Base-by-base conservation (phyloP, 2,113 vertebrate genomes). In the Pterocles gutturalis region DNA sequence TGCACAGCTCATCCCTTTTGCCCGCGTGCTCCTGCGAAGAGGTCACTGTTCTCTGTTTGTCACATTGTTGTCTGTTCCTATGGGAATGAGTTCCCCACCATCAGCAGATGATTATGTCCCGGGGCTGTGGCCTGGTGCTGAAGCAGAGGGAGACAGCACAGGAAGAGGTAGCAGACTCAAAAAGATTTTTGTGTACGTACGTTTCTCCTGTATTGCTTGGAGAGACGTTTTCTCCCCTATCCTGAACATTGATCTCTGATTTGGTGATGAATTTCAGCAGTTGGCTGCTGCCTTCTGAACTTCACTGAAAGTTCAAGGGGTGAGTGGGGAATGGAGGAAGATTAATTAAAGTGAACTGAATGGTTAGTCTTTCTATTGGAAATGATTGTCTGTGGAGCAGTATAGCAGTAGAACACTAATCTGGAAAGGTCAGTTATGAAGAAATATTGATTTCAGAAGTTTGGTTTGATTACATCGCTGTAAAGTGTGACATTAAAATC, bases 371-470 rank as follows among this genome's bases (percentile, higher is more conserved):
- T 96, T 93, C 95, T 91, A 82, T 28, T 93, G 91, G 91, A 95
- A 96, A 96, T 77, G 5, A 67, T 84, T 71, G 57, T 86, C 92
- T 83, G 1, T 51, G 31, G 89, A 93, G 85, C 61, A 66, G 38
- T 67, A 53, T 24, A 96, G 75, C 64, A 62, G 89, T 67, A 61
- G 57, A 93, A 96, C 85, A 91, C 95, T 91, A 92, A 69, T 93
- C 82, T 87, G 65, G 66, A 97, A 97, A 98, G 87, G 91, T 97
- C 97, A 97, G 90, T 93, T 91, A 86, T 93, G 92, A 97, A 92
- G 93, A 96, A 97, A 91, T 93, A 96, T 94, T 94, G 89, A 97
- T 97, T 95, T 97, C 96, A 94, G 87, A 94, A 96, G 83, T 94
- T 96, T 20, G 15, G 51, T 93, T 87, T 97, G 84, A 97, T 97